phyloP scores from a whole-genome alignment of 1,140 invertebrate species.

The Bradysia coprophila region DNA sequence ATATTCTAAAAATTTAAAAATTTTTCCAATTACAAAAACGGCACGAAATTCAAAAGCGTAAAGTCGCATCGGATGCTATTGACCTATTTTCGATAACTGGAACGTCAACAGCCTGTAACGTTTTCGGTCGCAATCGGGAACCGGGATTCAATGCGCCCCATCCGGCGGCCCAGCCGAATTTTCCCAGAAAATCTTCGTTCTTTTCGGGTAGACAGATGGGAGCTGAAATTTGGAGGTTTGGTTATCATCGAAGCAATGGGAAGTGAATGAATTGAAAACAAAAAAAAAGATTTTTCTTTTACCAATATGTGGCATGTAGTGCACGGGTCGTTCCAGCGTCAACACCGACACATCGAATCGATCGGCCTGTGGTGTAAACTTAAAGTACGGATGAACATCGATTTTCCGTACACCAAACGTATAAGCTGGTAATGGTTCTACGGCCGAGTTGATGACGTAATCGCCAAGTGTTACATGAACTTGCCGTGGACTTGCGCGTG shows the following conservation, averaged over 20 bases:
- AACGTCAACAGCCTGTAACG: slow-evolving; percentile 81
- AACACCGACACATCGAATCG: slow-evolving; percentile 85
- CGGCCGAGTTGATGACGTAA: slow-evolving; percentile 83
- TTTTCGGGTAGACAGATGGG: slow-evolving; percentile 85
- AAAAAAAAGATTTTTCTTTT: slow-evolving; percentile 6
- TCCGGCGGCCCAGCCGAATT: slow-evolving; percentile 81
- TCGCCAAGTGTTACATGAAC: slow-evolving; percentile 84
- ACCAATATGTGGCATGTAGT: slow-evolving; percentile 78
- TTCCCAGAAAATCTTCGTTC: slow-evolving; percentile 73
- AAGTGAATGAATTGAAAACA: not conserved
- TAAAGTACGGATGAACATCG: slow-evolving; percentile 83
- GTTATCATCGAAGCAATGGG: not conserved
- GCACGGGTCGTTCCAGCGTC: slow-evolving; percentile 68
- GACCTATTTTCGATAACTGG: slow-evolving; percentile 70
- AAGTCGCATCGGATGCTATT: not conserved
- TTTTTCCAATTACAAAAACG: not conserved
- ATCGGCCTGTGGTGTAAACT: slow-evolving; percentile 82
- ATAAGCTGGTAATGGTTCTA: slow-evolving; percentile 74
- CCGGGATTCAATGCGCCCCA: slow-evolving; percentile 84
- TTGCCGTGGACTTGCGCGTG: slow-evolving; percentile 69
- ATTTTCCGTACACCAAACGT: slow-evolving; percentile 79
- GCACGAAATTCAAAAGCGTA: not conserved
- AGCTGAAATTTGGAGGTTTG: slow-evolving; percentile 30
- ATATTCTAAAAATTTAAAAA: slow-evolving; percentile 34
- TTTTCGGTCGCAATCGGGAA: slow-evolving; percentile 72